Base-by-base conservation (phyloP, 2,797 vertebrate genomes). In the Chromis chromis region DNA sequence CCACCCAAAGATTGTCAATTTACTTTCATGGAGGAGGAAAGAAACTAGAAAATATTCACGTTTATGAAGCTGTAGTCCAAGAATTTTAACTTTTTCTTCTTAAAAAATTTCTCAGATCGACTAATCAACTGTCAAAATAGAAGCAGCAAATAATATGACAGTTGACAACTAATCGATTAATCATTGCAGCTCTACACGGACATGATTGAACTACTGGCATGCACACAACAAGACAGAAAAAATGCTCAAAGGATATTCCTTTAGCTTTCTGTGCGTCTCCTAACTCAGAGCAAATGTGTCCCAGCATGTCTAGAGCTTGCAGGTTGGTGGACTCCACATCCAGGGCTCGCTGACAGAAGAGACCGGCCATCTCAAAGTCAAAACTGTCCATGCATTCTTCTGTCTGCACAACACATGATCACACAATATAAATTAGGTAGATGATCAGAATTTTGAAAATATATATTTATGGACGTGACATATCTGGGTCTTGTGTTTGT, bases 331-430 rank as follows among this genome's bases (percentile, higher is more conserved):
- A 78, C 49, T 95, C 95, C 27, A 96, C 77, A 70, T 96, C 95
- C 76, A 96, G 75, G 28, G 94, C 96, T 70, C 95, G 90, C 70
- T 96, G 94, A 84, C 95, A 96, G 82, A 96, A 96, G 56, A 95
- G 90, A 44, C 80, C 70, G 22, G 95, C 95, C 95, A 95, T 95
- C 78, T 94, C 91, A 81, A 95, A 95, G 82, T 96, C 94, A 89
- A 96, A 95, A 70, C 93, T 94, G 82, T 96, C 94, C 89, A 95
- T 89, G 82, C 66, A 94, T 60, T 96, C 95, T 68, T 95, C 93
- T 48, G 93, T 93, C 95, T 96, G 82, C 60, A 73, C 10, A 84
- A 77, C 25, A 89, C 8, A 82, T 36, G 53, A 46, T 14, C 22
- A 86, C 8, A 76, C 21, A 16, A 63, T 1, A 16, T 4, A 63